Percentiles rank a stretch among this genome's conserved stretches.
phyloP scores from a whole-genome alignment of 2,888 invertebrate genomes.

The Leptodirus hochenwartii region DNA sequence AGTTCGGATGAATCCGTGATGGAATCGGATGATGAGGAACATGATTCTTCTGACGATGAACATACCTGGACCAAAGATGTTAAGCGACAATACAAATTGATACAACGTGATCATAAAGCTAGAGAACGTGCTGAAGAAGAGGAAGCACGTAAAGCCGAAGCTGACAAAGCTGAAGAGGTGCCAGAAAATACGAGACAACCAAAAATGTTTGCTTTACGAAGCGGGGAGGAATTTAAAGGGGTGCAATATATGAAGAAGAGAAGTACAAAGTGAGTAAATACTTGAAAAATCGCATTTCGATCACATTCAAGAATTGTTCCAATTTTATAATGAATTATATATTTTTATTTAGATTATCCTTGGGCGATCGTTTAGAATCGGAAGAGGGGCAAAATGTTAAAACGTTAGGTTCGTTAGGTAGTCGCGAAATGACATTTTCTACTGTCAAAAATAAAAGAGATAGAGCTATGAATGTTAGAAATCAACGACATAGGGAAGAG shows the following conservation, averaged over 20 bases:
- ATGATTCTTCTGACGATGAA: slow-evolving; percentile 61
- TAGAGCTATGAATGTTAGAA: slow-evolving; percentile 36
- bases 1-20: slow-evolving; percentile 26
- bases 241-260: slow-evolving; percentile 31
- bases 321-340: slow-evolving; percentile 1
- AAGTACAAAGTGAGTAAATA: slow-evolving; percentile 29
- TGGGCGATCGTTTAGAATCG: slow-evolving; percentile 54
- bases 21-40: slow-evolving; percentile 15
- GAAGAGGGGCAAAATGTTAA: slow-evolving; percentile 29
- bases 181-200: slow-evolving; percentile 26
- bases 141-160: slow-evolving; percentile 21
- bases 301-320: background rate
- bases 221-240: slow-evolving; percentile 39
- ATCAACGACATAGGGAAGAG: slow-evolving; percentile 49
- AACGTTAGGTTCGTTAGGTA: slow-evolving; percentile 44
- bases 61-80: slow-evolving; percentile 63
- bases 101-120: slow-evolving; percentile 34
- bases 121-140: slow-evolving; percentile 23
- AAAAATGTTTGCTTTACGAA: slow-evolving; percentile 41
- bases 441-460: slow-evolving; percentile 35
- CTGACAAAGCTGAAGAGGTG: slow-evolving; percentile 19
- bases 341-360: slow-evolving; percentile 35
- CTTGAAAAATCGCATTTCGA: background rate
- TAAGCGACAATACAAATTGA: slow-evolving; percentile 52
- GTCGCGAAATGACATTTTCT: slow-evolving; percentile 63